Percentiles rank a stretch among this genome's conserved stretches.
phyloP scores from a whole-genome alignment of 2,797 vertebrate species.

The Neosilurus mollespiculum region DNA sequence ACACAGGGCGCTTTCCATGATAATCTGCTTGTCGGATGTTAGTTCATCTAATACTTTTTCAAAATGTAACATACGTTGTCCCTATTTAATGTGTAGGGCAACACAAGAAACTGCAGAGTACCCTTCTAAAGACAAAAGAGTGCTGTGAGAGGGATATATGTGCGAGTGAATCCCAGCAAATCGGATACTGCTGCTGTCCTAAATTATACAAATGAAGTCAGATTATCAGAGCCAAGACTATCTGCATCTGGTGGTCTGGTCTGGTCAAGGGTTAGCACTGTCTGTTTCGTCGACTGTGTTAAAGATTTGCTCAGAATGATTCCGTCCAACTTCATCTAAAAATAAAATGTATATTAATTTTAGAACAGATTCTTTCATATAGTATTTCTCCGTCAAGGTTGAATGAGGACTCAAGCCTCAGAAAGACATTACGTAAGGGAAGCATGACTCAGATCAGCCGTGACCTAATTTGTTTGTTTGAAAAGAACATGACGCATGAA shows the following conservation, averaged over 20 bases:
- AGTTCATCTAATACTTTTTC: no score
- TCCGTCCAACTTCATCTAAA: no score
- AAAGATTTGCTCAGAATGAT: not conserved
- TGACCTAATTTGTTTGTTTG: not conserved
- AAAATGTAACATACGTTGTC: no score
- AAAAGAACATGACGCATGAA: not conserved
- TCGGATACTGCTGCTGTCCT: no score
- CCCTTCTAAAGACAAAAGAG: no score
- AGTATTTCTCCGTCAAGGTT: constrained; percentile 15
- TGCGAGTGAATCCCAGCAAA: no score
- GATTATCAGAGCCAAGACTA: not conserved
- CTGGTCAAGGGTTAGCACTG: not conserved
- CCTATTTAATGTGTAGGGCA: no score
- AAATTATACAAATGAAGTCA: not conserved
- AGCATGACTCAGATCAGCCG: constrained; percentile 9
- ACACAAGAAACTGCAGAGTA: no score
- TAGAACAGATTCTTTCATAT: not conserved
- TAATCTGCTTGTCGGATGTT: no score
- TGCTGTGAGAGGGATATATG: no score
- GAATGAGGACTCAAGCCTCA: constrained; percentile 61
- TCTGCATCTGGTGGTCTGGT: not conserved
- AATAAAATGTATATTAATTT: not conserved
- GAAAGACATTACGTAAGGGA: constrained; percentile 22
- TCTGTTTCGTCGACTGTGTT: not conserved
- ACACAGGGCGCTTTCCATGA: no score